phyloP scores from a whole-genome alignment of 1,140 invertebrate species.

The Leptinotarsa texana region DNA sequence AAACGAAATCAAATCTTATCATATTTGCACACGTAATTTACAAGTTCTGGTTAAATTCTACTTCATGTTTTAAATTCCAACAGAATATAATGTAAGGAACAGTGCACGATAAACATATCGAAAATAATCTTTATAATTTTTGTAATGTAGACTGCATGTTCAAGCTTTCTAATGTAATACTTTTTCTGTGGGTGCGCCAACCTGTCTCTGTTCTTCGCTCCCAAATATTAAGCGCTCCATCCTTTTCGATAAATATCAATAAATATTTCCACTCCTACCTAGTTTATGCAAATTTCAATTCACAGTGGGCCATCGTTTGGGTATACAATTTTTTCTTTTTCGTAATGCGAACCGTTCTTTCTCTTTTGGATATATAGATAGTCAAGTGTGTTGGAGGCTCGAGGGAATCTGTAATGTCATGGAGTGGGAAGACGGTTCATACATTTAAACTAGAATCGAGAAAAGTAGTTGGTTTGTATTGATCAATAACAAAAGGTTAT shows the following conservation, averaged over 20 bases:
- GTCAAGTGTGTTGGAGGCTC: not conserved
- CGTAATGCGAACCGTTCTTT: not conserved
- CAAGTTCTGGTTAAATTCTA: not conserved
- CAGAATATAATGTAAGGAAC: not conserved
- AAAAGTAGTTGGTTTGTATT: too few relatives aligned
- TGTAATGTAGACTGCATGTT: not conserved
- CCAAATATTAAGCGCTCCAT: conserved; percentile 9
- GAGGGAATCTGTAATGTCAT: not conserved
- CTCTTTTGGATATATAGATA: not conserved
- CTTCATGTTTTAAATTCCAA: not conserved
- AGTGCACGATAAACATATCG: not conserved
- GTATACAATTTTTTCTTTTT: not conserved
- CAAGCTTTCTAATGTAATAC: conserved; percentile 23
- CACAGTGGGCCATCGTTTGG: conserved; percentile 21
- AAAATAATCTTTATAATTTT: conserved; percentile 2
- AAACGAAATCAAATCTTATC: not conserved
- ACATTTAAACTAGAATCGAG: too few relatives aligned
- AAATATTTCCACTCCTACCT: conserved; percentile 32
- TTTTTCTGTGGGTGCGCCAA: conserved; percentile 26
- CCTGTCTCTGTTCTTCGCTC: conserved; percentile 13
- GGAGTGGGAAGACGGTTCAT: too few relatives aligned
- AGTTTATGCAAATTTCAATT: conserved; percentile 33
- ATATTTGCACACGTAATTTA: not conserved
- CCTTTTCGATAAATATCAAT: conserved; percentile 33
- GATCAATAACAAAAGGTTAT: too few relatives aligned